Evolutionary conservation across 2,113 vertebrate genomes (phyloP).

Genomic region (Haliaeetus leucogaster): DNA sequence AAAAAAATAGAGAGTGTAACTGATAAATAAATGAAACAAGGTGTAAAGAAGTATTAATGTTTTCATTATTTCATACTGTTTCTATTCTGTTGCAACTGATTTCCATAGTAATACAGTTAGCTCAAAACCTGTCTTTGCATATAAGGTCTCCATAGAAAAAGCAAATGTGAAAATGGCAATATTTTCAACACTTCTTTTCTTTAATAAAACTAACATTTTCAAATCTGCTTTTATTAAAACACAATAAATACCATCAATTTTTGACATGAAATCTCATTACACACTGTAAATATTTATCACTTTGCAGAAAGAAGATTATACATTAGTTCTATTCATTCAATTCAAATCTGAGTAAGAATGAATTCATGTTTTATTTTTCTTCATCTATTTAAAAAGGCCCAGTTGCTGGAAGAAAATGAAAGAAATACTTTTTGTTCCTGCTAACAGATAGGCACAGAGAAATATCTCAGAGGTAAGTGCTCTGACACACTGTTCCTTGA

Average conservation of each 20-base stretch:
- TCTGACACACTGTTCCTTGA: not conserved
- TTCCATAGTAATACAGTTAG: slow-evolving; percentile 84
- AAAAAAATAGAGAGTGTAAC: slow-evolving; percentile 33
- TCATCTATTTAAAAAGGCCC: slow-evolving; percentile 67
- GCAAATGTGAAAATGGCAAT: slow-evolving; percentile 79
- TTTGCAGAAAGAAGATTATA: slow-evolving; percentile 73
- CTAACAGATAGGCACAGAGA: not conserved
- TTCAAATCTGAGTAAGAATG: slow-evolving; percentile 71
- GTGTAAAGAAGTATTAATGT: slow-evolving; percentile 78
- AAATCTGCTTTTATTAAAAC: slow-evolving; percentile 80
- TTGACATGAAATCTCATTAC: slow-evolving; percentile 80
- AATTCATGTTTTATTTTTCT: slow-evolving; percentile 73
- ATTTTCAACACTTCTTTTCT: slow-evolving; percentile 77
- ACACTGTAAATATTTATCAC: slow-evolving; percentile 82
- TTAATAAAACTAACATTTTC: slow-evolving; percentile 80
- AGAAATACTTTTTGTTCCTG: slow-evolving; percentile 7
- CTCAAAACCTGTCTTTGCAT: slow-evolving; percentile 76
- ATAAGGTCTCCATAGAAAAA: slow-evolving; percentile 80
- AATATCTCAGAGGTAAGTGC: slow-evolving; percentile 19
- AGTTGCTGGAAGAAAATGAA: slow-evolving; percentile 20
- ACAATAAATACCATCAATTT: slow-evolving; percentile 81
- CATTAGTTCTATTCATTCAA: slow-evolving; percentile 72
- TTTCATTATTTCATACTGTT: slow-evolving; percentile 80
- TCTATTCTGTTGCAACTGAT: slow-evolving; percentile 74
- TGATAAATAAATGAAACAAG: slow-evolving; percentile 79